These are phyloP conservation scores for Cheilinus undulatus DNA, from an alignment of 2,113 vertebrate genomes.

Conservation along the genomic window DNA sequence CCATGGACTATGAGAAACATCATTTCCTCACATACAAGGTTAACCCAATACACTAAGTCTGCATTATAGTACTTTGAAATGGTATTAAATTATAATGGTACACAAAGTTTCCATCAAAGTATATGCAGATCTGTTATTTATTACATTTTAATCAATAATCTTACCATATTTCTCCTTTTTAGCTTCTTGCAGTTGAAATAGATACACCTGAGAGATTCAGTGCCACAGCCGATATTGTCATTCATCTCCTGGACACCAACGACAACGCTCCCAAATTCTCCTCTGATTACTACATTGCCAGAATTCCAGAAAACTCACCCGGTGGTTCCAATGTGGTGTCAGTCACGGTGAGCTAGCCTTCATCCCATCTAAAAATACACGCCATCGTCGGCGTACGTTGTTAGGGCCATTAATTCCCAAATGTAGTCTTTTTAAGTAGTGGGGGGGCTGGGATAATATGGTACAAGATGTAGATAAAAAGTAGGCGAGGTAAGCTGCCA, in stretches of 20 bases:
- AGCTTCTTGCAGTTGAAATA: conserved; percentile 95
- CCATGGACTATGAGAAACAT: conserved; percentile 94
- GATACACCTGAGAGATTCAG: conserved; percentile 96
- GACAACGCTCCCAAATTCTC: conserved; percentile 95
- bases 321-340: conserved; percentile 92
- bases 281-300: conserved; percentile 92
- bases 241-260: conserved; percentile 93
- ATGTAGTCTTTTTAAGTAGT: conserved; percentile 67
- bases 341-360: conserved; percentile 88
- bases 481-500: conserved; percentile 81
- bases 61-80: neutral
- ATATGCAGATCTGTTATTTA: neutral
- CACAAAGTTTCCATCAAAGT: neutral
- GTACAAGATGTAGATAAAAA: conserved; percentile 80
- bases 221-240: conserved; percentile 91
- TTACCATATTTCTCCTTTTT: neutral
- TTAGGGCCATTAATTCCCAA: conserved; percentile 73
- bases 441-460: conserved; percentile 73
- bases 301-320: conserved; percentile 93
- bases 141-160: neutral
- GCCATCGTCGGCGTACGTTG: conserved; percentile 55
- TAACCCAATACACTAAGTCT: neutral
- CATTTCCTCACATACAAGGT: conserved; percentile 94
- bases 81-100: neutral
- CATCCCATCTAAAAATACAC: conserved; percentile 65